Conservation (phyloP, 2,888 invertebrate species). For the Diploptera punctata region DNA sequence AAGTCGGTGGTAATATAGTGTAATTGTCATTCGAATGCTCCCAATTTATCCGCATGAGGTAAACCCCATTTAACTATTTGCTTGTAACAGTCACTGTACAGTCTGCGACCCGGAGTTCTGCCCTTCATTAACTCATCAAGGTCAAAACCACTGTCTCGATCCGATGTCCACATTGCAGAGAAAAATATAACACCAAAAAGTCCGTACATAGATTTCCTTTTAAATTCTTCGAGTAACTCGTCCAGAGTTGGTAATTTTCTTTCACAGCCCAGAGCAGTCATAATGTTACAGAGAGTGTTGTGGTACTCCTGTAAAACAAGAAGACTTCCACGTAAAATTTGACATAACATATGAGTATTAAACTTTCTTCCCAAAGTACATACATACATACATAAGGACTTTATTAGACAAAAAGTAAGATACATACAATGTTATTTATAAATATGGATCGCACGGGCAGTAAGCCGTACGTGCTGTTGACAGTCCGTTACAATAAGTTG, state of each 20-base stretch:
- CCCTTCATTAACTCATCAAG: neutral
- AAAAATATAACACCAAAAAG: neutral
- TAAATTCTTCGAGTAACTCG: neutral
- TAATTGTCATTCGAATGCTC: no score
- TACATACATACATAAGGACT: no score
- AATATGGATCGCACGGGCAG: no score
- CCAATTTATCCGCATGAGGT: neutral
- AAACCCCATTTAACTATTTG: neutral
- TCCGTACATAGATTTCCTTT: neutral
- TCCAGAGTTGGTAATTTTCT: neutral
- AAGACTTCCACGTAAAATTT: no score
- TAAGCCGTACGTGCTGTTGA: no score
- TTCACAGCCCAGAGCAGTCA: neutral
- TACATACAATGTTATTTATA: no score
- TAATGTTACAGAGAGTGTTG: neutral
- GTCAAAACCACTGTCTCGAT: neutral
- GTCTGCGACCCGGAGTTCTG: neutral
- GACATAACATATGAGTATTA: no score
- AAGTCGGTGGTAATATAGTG: no score
- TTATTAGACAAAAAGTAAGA: no score
- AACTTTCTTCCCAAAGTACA: no score
- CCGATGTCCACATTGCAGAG: neutral
- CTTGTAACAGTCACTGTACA: neutral
- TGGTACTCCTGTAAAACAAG: neutral
- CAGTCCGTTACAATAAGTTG: no score